Percentiles rank a stretch among this genome's conserved stretches.
Conservation (phyloP, 1,140 invertebrate genomes). For the Drosophila sp. region DNA sequence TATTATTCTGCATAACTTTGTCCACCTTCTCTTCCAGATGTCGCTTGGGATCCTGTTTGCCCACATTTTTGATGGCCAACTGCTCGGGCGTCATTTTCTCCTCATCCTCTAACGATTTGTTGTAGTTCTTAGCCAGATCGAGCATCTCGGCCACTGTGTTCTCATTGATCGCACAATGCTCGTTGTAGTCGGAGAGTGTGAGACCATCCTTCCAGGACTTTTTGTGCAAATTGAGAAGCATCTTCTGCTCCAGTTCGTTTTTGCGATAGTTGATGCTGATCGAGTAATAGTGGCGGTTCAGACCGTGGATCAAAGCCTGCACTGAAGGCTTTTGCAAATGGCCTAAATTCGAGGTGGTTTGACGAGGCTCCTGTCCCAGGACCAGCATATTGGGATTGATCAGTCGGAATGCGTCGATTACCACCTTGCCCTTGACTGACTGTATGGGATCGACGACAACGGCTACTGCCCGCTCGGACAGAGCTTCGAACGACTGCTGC, state of each 20-base stretch:
- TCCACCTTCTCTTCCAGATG: slow-evolving; percentile 99
- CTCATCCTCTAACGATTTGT: slow-evolving; percentile 99
- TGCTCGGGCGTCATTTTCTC: slow-evolving; percentile 99
- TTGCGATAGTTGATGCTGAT: slow-evolving; percentile 99
- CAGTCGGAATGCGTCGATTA: slow-evolving; percentile 97
- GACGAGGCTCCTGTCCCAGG: slow-evolving; percentile 98
- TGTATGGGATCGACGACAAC: slow-evolving; percentile 99
- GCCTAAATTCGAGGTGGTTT: slow-evolving; percentile 99
- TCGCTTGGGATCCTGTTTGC: slow-evolving; percentile 99
- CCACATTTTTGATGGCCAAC: slow-evolving; percentile 99
- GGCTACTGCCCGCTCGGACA: slow-evolving; percentile 98
- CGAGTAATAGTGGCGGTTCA: slow-evolving; percentile 99
- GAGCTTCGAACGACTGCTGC: slow-evolving; percentile 99
- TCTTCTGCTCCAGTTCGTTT: slow-evolving; percentile 99
- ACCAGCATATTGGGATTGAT: slow-evolving; percentile 99
- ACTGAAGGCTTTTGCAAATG: slow-evolving; percentile 99
- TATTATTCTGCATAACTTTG: slow-evolving; percentile 98
- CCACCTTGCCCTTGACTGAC: slow-evolving; percentile 98
- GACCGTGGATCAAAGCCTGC: slow-evolving; percentile 98
- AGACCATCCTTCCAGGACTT: slow-evolving; percentile 99
- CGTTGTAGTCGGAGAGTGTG: slow-evolving; percentile 96
- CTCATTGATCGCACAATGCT: slow-evolving; percentile 96
- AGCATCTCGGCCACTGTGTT: slow-evolving; percentile 98
- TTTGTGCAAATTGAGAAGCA: slow-evolving; percentile 99
- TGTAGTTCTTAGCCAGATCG: slow-evolving; percentile 98